Percentiles rank a stretch among this genome's conserved stretches.
Evolutionary conservation across 2,113 vertebrate species (phyloP).

Genomic region (Nanorana parkeri): DNA sequence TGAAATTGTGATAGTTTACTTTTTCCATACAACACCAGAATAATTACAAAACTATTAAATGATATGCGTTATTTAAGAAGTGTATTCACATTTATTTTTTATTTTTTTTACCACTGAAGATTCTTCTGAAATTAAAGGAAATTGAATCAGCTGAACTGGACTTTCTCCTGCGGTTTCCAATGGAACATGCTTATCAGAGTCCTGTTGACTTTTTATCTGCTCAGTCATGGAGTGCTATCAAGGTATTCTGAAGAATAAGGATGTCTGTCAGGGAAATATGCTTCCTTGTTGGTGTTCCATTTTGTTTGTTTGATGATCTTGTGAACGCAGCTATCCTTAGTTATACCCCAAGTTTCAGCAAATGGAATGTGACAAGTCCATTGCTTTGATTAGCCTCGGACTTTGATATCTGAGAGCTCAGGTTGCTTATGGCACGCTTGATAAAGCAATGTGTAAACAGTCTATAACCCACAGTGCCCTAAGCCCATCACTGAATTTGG

Average conservation of each 20-base stretch:
- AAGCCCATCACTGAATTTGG: too few species aligned
- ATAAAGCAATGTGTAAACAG: too few species aligned
- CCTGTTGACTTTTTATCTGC: slow-evolving; percentile 80
- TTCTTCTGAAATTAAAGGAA: slow-evolving; percentile 78
- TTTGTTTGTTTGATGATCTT: too few species aligned
- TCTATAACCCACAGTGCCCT: too few species aligned
- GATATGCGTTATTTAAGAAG: neutral
- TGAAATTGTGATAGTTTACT: neutral
- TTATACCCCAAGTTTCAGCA: too few species aligned
- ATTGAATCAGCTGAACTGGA: slow-evolving; percentile 77
- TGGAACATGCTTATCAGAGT: slow-evolving; percentile 72
- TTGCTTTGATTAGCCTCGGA: too few species aligned
- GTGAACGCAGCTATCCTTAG: too few species aligned
- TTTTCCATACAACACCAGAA: neutral
- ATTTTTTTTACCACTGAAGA: slow-evolving; percentile 63
- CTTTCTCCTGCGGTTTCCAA: slow-evolving; percentile 78
- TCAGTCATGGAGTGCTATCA: slow-evolving; percentile 81
- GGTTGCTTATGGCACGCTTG: too few species aligned
- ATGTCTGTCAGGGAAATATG: neutral
- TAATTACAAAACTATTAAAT: too few species aligned
- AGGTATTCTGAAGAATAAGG: slow-evolving; percentile 63
- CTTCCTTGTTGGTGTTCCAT: too few species aligned
- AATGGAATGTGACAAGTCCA: too few species aligned
- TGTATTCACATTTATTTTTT: neutral
- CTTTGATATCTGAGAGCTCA: too few species aligned